phyloP scores from a whole-genome alignment of 53 echinoderm and acorn worm species.

The Apostichopus leukothele region DNA sequence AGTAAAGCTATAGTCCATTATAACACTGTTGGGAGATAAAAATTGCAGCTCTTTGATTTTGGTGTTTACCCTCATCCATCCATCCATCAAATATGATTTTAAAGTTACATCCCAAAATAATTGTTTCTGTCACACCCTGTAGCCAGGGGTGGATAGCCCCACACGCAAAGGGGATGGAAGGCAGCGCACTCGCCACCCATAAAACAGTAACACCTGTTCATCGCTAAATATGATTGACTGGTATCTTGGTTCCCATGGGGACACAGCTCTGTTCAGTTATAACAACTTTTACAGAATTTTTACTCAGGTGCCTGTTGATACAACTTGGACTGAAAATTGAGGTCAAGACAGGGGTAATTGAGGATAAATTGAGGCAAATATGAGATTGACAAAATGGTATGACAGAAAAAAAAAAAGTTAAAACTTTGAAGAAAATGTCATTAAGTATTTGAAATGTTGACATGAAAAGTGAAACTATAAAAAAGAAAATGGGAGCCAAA shows the following conservation, averaged over 20 bases:
- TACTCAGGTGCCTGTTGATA: constrained; percentile 25
- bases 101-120: constrained; percentile 18
- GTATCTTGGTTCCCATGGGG: background rate
- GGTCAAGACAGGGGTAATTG: constrained; percentile 41
- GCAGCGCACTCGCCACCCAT: background rate
- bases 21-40: no score
- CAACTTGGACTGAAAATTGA: constrained; percentile 35
- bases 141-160: background rate
- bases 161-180: background rate
- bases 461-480: no score
- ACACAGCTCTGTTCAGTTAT: background rate
- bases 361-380: constrained; percentile 44
- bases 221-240: constrained; percentile 22
- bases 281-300: background rate
- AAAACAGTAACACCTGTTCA: constrained; percentile 30
- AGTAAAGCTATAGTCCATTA: background rate
- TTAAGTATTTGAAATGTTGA: no score
- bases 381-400: background rate
- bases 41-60: background rate
- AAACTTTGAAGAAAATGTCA: no score
- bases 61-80: background rate
- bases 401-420: no score
- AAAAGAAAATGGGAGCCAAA: no score
- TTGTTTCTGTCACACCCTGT: constrained; percentile 33
- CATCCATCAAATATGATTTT: background rate